These are phyloP conservation scores for Trochalopteron elliotii DNA, from an alignment of 2,113 vertebrate genomes.

Conservation along the genomic window DNA sequence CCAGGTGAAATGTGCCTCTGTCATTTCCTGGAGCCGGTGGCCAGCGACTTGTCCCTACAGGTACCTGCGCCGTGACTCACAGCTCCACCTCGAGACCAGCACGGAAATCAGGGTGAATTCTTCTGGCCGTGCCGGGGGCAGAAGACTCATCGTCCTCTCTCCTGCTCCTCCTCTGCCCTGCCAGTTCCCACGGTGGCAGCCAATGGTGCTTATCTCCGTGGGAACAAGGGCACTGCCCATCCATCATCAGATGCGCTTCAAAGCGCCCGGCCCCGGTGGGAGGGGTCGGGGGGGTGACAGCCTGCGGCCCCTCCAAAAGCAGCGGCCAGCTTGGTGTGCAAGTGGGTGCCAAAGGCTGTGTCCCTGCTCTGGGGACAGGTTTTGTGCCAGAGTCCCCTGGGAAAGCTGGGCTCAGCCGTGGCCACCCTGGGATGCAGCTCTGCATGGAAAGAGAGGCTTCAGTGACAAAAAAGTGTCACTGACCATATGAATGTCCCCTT, in stretches of 20 bases:
- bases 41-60: background rate
- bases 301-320: fast-evolving
- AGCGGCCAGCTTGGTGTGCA: fast-evolving
- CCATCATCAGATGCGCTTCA: background rate
- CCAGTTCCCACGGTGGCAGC: background rate
- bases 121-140: background rate
- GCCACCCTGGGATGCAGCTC: background rate
- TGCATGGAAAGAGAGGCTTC: background rate
- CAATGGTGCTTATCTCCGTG: background rate
- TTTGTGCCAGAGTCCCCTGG: background rate
- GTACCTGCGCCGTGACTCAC: background rate
- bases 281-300: background rate
- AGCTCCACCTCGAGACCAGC: background rate
- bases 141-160: background rate
- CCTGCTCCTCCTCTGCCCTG: background rate
- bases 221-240: background rate
- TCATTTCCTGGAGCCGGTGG: background rate
- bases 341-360: fast-evolving
- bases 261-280: background rate
- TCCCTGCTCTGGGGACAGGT: fast-evolving
- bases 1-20: fast-evolving
- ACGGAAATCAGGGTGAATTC: background rate
- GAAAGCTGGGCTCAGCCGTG: background rate
- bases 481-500: fast-evolving
- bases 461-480: background rate